Evolutionary conservation across 2,113 vertebrate genomes (phyloP), one percentile per base, ranked within the genome.

Genomic region (Rhinolophus ferrumequinum): DNA sequence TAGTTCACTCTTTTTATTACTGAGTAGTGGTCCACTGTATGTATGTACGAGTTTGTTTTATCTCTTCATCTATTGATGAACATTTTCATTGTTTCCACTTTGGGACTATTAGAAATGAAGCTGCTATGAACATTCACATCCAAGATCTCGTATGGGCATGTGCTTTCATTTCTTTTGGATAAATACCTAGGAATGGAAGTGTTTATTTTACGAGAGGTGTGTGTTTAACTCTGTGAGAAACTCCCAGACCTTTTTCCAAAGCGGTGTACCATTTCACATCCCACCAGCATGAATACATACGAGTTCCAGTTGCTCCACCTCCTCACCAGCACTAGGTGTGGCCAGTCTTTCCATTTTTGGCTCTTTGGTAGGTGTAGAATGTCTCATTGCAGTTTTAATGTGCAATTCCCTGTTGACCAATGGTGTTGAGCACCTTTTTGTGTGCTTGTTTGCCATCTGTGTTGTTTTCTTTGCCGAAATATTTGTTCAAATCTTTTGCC

Each of bases 201-300:
- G 41, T 50, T 80, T 88, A 8, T 92, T 62, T 30, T 56, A 15
- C 76, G 35, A n/a, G 67, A 56, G 30, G 33, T 64, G 0, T 82
- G 44, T 90, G 15, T 84, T 41, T 91, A 70, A 41, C 16, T 70
- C 70, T 92, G 90, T 82, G 82, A 82, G 85, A 87, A 90, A 67
- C 22, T 28, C 28, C 64, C 60, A 76, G 26, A 76, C 33, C 83
- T 3, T 58, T 72, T 85, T 80, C 58, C 80, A 85, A 62, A 62
- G 41, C 22, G 16, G n/a, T 52, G 44, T 56, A 52, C 54, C n/a
- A 72, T 77, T 93, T 79, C 33, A 66, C n/a, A n/a, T 94, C 70
- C 69, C 15, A 24, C 14, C 12, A 76, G 60, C 33, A 24, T 64
- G 60, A 26, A 24, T 64, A 1, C 64, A 0, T 56, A 44, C 26